These are phyloP conservation scores for Choristoneura rosaceana DNA, from an alignment of 2,888 invertebrate species.

Conservation along the genomic window DNA sequence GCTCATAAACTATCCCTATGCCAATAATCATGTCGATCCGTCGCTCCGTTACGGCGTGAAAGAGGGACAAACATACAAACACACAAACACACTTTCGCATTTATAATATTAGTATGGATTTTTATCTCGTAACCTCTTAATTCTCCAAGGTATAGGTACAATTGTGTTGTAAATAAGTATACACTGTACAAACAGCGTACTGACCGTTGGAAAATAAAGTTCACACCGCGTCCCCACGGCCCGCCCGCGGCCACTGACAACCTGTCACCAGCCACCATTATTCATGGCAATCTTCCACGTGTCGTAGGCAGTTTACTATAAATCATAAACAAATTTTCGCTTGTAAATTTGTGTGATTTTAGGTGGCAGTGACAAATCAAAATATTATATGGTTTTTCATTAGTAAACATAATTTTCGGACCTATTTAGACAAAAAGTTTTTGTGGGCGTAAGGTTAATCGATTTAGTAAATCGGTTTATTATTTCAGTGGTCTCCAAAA, in stretches of 20 bases:
- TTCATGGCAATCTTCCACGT: slow-evolving; percentile 77
- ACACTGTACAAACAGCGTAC: slow-evolving; percentile 10
- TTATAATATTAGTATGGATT: too few relatives aligned
- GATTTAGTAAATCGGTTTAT: neutral
- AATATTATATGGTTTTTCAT: neutral
- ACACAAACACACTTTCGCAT: too few relatives aligned
- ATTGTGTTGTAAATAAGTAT: too few relatives aligned
- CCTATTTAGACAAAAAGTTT: neutral
- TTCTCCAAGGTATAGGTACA: too few relatives aligned
- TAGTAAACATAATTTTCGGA: neutral
- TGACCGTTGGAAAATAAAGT: slow-evolving; percentile 41
- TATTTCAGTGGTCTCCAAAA: too few relatives aligned
- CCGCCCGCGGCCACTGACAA: slow-evolving; percentile 58
- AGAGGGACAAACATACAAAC: too few relatives aligned
- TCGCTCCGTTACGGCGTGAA: too few relatives aligned
- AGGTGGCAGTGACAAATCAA: neutral
- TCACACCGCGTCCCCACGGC: slow-evolving; percentile 37
- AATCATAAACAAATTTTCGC: slow-evolving; percentile 61
- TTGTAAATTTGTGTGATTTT: slow-evolving; percentile 37
- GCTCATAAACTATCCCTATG: too few relatives aligned
- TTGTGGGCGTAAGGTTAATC: neutral
- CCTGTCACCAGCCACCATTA: slow-evolving; percentile 69
- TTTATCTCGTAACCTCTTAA: too few relatives aligned
- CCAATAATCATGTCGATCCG: too few relatives aligned
- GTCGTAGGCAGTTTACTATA: slow-evolving; percentile 67